Evolutionary conservation across 2,113 vertebrate species (phyloP).

Genomic region (Lontra canadensis): DNA sequence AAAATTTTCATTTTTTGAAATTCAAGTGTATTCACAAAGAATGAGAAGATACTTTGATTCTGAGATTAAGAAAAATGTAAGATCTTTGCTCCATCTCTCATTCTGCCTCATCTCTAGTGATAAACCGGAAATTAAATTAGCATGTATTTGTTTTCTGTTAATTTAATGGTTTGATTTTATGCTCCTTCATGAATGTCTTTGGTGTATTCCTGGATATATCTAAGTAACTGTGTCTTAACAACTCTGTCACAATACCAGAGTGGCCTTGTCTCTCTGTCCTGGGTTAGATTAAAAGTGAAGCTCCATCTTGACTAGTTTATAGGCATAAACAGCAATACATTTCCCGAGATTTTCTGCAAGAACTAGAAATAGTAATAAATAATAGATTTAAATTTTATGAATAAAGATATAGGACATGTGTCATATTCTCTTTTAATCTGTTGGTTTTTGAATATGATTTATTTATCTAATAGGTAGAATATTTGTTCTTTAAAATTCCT

Average conservation of each 20-base stretch:
- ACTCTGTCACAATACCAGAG: neutral
- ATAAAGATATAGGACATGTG: neutral
- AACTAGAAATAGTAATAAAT: neutral
- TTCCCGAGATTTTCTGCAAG: neutral
- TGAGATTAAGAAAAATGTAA: neutral
- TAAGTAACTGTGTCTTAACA: neutral
- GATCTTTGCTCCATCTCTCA: neutral
- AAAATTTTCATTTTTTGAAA: neutral
- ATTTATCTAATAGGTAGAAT: neutral
- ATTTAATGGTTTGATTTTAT: neutral
- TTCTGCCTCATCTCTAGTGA: neutral
- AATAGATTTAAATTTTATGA: neutral
- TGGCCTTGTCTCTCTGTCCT: too few species aligned
- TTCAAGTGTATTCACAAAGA: neutral
- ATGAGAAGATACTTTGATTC: neutral
- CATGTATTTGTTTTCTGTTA: neutral
- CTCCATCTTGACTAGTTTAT: neutral
- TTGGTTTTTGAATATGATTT: neutral
- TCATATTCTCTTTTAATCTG: neutral
- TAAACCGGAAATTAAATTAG: neutral
- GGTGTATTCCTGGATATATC: neutral
- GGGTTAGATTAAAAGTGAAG: neutral
- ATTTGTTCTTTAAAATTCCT: neutral
- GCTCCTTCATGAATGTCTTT: neutral
- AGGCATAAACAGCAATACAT: neutral